phyloP scores from a whole-genome alignment of 2,888 invertebrate species.

The Pegoplata infirma region DNA sequence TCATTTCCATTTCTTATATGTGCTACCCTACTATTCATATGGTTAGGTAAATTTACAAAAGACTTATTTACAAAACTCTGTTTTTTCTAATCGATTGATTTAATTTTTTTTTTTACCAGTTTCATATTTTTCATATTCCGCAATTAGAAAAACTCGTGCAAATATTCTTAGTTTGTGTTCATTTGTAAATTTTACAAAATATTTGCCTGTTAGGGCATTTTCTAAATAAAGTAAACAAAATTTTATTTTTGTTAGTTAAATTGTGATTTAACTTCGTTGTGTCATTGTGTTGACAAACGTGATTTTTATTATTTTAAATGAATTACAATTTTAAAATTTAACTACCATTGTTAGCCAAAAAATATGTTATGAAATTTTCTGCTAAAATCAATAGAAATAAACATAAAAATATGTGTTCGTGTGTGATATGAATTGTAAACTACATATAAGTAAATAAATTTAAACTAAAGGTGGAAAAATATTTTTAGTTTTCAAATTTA shows the following conservation, averaged over 20 bases:
- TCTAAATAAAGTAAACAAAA: background rate
- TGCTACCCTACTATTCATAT: background rate
- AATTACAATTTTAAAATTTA: constrained; percentile 31
- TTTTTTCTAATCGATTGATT: no score
- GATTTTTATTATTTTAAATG: constrained; percentile 41
- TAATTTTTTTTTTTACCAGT: background rate
- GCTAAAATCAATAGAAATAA: no score
- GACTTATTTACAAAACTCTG: background rate
- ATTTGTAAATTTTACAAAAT: background rate
- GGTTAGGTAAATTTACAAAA: background rate
- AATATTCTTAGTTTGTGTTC: background rate
- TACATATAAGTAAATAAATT: no score
- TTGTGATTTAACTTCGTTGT: constrained; percentile 30
- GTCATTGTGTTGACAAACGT: constrained; percentile 38
- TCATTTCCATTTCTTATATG: background rate
- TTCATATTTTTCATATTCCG: background rate
- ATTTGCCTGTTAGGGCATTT: background rate
- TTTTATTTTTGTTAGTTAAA: constrained; percentile 12
- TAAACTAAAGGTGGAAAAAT: no score
- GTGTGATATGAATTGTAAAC: no score
- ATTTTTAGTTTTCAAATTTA: no score
- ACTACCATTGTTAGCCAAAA: no score
- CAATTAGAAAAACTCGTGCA: no score
- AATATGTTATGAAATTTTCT: no score
- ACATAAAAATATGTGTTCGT: no score